A percentile compares a stretch with the other conserved stretches of the same genome.
Conservation (phyloP, 2,888 invertebrate genomes). For the Erebia epiphron region DNA sequence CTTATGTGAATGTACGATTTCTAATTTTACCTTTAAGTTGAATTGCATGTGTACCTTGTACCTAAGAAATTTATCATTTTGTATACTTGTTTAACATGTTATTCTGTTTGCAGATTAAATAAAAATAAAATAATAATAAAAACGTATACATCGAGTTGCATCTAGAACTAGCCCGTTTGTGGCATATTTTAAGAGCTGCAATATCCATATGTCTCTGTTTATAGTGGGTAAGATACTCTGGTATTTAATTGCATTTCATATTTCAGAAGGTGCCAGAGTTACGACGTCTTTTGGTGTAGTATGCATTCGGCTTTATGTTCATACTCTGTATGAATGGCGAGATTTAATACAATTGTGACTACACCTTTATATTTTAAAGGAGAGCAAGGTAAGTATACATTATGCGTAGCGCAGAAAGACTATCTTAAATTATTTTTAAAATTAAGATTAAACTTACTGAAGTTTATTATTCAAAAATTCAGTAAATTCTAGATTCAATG, state of each 20-base stretch:
- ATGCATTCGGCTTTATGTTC: constrained; percentile 32
- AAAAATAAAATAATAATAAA: no score
- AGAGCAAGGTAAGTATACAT: background rate
- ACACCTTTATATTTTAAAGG: background rate
- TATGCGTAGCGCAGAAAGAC: background rate
- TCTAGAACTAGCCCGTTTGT: constrained; percentile 12
- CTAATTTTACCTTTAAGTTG: no score
- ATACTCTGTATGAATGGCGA: constrained; percentile 18
- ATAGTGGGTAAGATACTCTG: constrained; percentile 45
- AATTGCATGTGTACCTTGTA: no score
- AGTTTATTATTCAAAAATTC: no score
- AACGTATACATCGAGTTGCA: no score
- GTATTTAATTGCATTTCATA: constrained; percentile 47
- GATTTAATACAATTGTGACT: constrained; percentile 7
- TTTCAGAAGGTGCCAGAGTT: constrained; percentile 41
- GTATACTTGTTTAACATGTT: no score
- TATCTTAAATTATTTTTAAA: no score
- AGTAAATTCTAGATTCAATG: no score
- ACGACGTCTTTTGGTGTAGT: constrained; percentile 34
- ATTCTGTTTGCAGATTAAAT: no score
- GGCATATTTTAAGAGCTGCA: constrained; percentile 42
- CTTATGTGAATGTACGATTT: no score
- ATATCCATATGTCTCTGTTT: constrained; percentile 50
- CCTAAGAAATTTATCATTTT: no score
- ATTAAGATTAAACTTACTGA: no score